phyloP scores from a whole-genome alignment of 2,797 vertebrate species.

The Periophthalmus magnuspinnatus region DNA sequence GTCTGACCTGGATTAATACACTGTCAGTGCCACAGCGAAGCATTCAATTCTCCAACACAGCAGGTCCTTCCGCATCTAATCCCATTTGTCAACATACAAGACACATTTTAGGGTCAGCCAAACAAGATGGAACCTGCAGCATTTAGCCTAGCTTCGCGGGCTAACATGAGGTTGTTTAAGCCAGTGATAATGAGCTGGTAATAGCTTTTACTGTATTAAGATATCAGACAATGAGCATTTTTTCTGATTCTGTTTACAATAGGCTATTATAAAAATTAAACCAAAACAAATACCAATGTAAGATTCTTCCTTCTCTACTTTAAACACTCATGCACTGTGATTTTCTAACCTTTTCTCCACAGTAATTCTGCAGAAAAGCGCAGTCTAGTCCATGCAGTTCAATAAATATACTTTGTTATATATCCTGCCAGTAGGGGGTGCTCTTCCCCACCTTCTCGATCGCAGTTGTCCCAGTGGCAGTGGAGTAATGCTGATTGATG shows the following conservation, averaged over 20 bases:
- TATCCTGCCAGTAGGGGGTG: constrained; percentile 57
- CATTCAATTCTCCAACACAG: constrained; percentile 49
- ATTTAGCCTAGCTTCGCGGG: constrained; percentile 16
- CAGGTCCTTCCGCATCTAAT: constrained; percentile 51
- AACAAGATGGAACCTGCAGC: constrained; percentile 16
- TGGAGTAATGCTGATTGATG: constrained; percentile 70
- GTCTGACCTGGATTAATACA: constrained; percentile 56
- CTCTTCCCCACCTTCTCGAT: constrained; percentile 41
- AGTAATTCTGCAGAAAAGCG: not conserved
- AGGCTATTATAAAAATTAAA: not conserved
- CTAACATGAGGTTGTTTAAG: constrained; percentile 31
- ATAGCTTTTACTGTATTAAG: not conserved
- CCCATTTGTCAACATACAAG: constrained; percentile 64
- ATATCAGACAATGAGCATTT: too few relatives aligned
- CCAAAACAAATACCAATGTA: too few relatives aligned
- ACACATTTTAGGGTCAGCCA: constrained; percentile 42
- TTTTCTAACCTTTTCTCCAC: not conserved
- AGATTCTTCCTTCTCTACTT: not conserved
- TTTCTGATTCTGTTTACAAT: too few relatives aligned
- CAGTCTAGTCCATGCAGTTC: not conserved
- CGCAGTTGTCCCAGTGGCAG: constrained; percentile 18
- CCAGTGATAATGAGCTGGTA: constrained; percentile 49
- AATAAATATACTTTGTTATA: constrained; percentile 11
- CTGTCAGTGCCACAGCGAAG: constrained; percentile 37
- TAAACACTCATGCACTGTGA: not conserved